Percentiles rank a stretch among this genome's conserved stretches.
These are phyloP conservation scores for Zophobas morio DNA, from an alignment of 1,140 invertebrate genomes.

Conservation along the genomic window DNA sequence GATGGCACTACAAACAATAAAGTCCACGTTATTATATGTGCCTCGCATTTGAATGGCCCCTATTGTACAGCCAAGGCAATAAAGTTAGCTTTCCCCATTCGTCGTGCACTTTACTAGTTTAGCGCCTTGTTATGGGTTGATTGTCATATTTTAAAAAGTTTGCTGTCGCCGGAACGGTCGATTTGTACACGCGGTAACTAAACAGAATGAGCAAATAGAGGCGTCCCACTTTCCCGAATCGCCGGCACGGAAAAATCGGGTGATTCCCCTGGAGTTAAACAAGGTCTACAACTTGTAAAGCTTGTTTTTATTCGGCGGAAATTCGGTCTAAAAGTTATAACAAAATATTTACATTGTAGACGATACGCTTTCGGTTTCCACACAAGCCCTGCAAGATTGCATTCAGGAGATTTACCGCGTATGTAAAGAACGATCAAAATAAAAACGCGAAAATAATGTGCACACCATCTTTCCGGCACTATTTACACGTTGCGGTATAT, in stretches of 20 bases:
- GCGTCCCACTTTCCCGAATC: no score
- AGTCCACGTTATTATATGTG: constrained; percentile 54
- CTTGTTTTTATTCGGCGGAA: constrained; percentile 9
- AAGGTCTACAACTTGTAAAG: not conserved
- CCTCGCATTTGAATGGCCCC: constrained; percentile 53
- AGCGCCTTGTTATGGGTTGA: constrained; percentile 38
- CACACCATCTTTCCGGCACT: constrained; percentile 1
- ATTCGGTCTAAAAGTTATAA: constrained; percentile 8
- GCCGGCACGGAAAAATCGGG: no score
- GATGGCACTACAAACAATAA: constrained; percentile 60
- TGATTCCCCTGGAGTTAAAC: not conserved
- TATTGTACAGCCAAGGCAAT: constrained; percentile 47
- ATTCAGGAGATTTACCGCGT: not conserved
- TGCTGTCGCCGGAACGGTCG: not conserved
- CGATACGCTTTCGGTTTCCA: constrained; percentile 4
- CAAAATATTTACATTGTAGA: constrained; percentile 29
- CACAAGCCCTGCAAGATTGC: not conserved
- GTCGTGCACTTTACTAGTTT: constrained; percentile 48
- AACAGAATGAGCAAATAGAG: no score
- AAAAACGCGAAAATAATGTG: constrained; percentile 21
- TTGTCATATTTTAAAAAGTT: constrained; percentile 17
- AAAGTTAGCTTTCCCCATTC: constrained; percentile 49
- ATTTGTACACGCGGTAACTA: not conserved
- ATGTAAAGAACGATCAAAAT: not conserved
- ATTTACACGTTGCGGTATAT: constrained; percentile 22